A percentile compares a stretch with the other conserved stretches of the same genome.
Evolutionary conservation across 2,797 vertebrate species (phyloP).

Genomic region (Siniperca undulata): DNA sequence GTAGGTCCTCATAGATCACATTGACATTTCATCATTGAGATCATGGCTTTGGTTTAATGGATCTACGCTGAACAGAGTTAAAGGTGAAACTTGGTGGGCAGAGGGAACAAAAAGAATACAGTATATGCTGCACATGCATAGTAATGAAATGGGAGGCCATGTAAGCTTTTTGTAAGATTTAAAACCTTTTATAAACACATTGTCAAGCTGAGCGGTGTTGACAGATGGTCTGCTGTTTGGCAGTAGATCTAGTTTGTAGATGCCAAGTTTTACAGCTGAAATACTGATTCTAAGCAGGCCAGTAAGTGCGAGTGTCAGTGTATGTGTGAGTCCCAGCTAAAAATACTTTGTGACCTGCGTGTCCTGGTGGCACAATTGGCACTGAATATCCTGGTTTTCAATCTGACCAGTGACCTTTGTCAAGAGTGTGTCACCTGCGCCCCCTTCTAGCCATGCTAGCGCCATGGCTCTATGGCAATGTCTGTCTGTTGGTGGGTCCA

Average conservation of each 20-base stretch:
- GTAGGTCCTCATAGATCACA: conserved; percentile 36
- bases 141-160: conserved; percentile 19
- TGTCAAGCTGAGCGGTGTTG: conserved; percentile 35
- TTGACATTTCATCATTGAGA: conserved; percentile 29
- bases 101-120: neutral
- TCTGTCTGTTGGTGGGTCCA: neutral
- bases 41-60: conserved; percentile 31
- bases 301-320: conserved; percentile 32
- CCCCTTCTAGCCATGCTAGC: neutral
- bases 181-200: conserved; percentile 33
- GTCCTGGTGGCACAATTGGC: neutral
- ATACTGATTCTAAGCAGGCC: conserved; percentile 38
- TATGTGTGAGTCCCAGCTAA: neutral
- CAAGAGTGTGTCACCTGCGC: neutral
- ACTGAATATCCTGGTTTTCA: neutral
- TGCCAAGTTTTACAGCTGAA: conserved; percentile 38
- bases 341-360: conserved; percentile 8
- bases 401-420: neutral
- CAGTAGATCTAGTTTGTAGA: conserved; percentile 31
- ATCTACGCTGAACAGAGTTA: neutral
- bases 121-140: neutral
- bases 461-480: neutral
- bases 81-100: conserved; percentile 4
- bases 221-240: conserved; percentile 48
- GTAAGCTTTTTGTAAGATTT: conserved; percentile 33